Conservation (phyloP, 2,797 vertebrate genomes). For the Sebastes variabilis region DNA sequence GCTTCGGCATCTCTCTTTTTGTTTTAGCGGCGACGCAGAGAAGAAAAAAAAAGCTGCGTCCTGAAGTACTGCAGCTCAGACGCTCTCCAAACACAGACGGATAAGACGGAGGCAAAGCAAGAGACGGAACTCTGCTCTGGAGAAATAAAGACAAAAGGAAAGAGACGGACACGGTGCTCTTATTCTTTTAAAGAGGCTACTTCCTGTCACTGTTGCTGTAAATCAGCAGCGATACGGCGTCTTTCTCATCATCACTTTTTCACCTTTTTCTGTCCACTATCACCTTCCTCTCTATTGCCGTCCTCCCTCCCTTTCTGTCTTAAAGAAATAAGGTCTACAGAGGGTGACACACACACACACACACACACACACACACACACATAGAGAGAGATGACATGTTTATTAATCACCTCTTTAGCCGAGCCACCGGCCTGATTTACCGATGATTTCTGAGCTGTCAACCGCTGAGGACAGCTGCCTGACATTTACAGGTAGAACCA, state of each 20-base stretch:
- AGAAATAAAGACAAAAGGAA: background rate
- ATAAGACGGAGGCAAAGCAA: background rate
- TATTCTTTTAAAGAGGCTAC: constrained; percentile 6
- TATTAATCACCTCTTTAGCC: constrained; percentile 69
- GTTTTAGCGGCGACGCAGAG: constrained; percentile 16
- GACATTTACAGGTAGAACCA: constrained; percentile 64
- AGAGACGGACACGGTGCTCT: background rate
- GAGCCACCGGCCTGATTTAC: constrained; percentile 57
- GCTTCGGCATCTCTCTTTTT: constrained; percentile 41
- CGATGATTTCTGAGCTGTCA: constrained; percentile 57
- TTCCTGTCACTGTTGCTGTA: constrained; percentile 3
- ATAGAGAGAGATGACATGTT: constrained; percentile 55
- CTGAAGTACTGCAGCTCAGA: background rate
- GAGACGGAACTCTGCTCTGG: background rate
- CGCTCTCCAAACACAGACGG: background rate
- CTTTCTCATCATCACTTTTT: background rate
- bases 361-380: constrained; percentile 4
- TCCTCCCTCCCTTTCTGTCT: background rate
- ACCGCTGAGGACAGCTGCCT: constrained; percentile 40
- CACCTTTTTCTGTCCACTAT: background rate
- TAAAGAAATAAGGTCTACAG: constrained; percentile 2
- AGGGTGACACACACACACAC: background rate
- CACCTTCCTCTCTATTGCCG: background rate
- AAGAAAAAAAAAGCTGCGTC: background rate
- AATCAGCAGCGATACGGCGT: background rate